Evolutionary conservation across 2,113 vertebrate species (phyloP).

Genomic region (Ctenomys sociabilis): DNA sequence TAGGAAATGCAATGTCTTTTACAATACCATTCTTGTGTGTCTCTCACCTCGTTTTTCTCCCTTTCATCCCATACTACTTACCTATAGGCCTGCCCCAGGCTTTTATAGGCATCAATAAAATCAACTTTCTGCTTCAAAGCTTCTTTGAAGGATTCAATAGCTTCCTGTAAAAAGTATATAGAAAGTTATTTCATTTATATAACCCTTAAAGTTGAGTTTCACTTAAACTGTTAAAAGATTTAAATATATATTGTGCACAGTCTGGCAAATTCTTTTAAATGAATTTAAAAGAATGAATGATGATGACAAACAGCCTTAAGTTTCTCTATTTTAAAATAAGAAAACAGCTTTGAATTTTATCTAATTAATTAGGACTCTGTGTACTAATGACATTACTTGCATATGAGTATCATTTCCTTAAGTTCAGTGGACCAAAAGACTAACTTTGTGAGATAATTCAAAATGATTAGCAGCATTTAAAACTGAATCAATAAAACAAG

Average conservation of each 20-base stretch:
- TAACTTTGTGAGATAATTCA: not conserved
- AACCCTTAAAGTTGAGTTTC: not conserved
- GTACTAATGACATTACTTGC: not conserved
- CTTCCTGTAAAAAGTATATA: conserved; percentile 89
- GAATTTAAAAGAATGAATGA: not conserved
- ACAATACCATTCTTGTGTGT: not conserved
- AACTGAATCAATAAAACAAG: not conserved
- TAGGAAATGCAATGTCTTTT: not conserved
- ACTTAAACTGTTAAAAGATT: not conserved
- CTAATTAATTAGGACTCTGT: not conserved
- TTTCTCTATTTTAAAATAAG: not conserved
- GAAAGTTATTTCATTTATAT: conserved; percentile 13
- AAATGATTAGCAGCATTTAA: not conserved
- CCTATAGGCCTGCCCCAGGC: conserved; percentile 98
- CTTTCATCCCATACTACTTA: conserved; percentile 66
- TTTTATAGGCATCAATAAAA: conserved; percentile 98
- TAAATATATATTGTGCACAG: not conserved
- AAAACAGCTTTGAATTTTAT: not conserved
- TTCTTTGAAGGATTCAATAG: conserved; percentile 98
- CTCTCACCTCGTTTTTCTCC: not conserved
- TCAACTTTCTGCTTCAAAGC: conserved; percentile 96
- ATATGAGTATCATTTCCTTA: not conserved
- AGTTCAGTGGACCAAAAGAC: not conserved
- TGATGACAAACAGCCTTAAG: not conserved
- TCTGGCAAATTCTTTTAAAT: not conserved